Percentiles rank a stretch among this genome's conserved stretches.
Conservation (phyloP, 2,113 vertebrate genomes). For the Dendrocopos noguchii region DNA sequence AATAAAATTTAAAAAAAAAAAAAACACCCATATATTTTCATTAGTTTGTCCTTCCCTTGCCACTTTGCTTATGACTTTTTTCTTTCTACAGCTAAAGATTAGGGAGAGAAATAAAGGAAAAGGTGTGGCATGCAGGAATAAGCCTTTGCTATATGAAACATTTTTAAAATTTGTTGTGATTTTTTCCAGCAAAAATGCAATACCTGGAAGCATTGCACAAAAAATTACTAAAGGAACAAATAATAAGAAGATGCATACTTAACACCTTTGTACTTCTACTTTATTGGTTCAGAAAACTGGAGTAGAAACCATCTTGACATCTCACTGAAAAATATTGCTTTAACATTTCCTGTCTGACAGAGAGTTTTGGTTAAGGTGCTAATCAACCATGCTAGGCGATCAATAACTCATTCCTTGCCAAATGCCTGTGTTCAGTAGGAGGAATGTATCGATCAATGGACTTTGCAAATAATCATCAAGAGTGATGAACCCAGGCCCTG, state of each 20-base stretch:
- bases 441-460: background rate
- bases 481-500: background rate
- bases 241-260: background rate
- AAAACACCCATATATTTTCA: rapidly evolving
- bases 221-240: background rate
- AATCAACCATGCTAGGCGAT: background rate
- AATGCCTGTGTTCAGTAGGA: background rate
- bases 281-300: background rate
- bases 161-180: background rate
- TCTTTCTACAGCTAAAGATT: background rate
- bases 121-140: background rate
- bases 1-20: background rate
- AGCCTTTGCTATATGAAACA: background rate
- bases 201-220: background rate
- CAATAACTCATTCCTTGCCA: background rate
- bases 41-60: background rate
- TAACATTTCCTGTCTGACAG: background rate
- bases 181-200: background rate
- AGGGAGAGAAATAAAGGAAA: background rate
- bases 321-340: background rate
- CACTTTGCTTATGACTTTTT: background rate
- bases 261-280: background rate
- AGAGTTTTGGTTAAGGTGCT: slow-evolving; percentile 3
- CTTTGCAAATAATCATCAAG: slow-evolving; percentile 5
- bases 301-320: background rate